phyloP scores from a whole-genome alignment of 1,140 invertebrate species.

The Cepaea nemoralis region DNA sequence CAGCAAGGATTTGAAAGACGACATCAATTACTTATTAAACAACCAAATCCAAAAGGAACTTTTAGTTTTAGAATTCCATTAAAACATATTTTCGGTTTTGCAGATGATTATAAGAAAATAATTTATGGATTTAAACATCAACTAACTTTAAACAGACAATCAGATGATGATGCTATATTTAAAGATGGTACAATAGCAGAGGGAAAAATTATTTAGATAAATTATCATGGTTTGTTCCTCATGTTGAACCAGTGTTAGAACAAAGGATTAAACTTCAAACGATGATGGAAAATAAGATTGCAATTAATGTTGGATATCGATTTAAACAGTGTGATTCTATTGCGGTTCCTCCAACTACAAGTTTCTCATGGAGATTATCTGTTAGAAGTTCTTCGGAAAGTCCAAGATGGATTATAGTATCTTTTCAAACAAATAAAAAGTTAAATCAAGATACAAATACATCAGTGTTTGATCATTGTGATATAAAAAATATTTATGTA shows the following conservation, averaged over 20 bases:
- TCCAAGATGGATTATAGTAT: constrained; percentile 1
- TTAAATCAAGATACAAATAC: neutral
- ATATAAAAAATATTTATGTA: neutral
- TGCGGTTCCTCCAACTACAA: neutral
- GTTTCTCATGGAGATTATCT: neutral
- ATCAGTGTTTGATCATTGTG: neutral
- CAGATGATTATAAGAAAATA: neutral
- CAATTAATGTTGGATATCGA: neutral
- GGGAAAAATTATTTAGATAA: neutral
- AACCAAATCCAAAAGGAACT: neutral
- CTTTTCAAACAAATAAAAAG: constrained; percentile 1
- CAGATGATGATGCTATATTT: constrained; percentile 13
- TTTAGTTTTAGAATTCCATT: neutral
- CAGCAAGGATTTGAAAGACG: neutral
- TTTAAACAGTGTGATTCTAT: neutral
- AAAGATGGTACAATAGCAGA: neutral
- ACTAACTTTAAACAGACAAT: neutral
- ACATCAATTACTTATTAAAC: neutral
- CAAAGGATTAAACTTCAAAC: neutral
- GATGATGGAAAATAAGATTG: neutral
- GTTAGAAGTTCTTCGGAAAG: neutral
- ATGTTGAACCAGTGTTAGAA: neutral
- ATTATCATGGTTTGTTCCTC: constrained; percentile 1
- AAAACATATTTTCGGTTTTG: constrained; percentile 15
- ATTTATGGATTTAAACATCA: constrained; percentile 3